phyloP scores from a whole-genome alignment of 2,888 invertebrate species.

The Lottia gigantea region DNA sequence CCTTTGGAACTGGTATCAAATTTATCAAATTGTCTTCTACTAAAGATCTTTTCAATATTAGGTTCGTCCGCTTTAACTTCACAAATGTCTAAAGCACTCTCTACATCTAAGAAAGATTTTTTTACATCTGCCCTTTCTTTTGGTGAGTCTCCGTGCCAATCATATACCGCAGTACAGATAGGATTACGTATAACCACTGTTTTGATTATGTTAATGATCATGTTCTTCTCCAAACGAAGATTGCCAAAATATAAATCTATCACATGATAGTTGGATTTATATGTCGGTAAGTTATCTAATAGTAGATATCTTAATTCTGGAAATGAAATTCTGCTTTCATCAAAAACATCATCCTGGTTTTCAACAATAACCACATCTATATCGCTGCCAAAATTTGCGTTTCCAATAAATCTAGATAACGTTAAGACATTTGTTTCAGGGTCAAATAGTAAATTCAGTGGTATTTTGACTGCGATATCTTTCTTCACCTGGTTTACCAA shows the following conservation, averaged over 20 bases:
- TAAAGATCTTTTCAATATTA: not conserved
- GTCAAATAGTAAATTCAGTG: constrained; percentile 23
- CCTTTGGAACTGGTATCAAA: not conserved
- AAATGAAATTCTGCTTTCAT: not conserved
- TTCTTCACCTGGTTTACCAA: constrained; percentile 30
- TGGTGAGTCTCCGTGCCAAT: not conserved
- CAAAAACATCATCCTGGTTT: not conserved
- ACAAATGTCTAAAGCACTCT: not conserved
- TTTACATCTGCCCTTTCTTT: not conserved
- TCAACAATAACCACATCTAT: not conserved
- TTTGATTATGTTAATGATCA: not conserved
- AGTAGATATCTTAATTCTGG: not conserved
- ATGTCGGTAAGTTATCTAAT: not conserved
- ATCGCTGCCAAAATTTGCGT: not conserved
- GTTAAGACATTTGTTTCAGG: not conserved
- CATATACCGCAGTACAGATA: not conserved
- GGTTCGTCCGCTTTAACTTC: not conserved
- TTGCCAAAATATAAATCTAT: not conserved
- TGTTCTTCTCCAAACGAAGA: not conserved
- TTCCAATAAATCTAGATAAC: not conserved
- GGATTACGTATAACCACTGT: not conserved
- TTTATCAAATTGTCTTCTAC: not conserved
- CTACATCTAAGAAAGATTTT: not conserved
- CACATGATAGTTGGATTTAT: not conserved
- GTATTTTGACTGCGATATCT: constrained; percentile 26